A percentile compares a stretch with the other conserved stretches of the same genome.
These are phyloP conservation scores for Drosophila ezoana DNA, from an alignment of 2,888 invertebrate genomes.

Conservation along the genomic window DNA sequence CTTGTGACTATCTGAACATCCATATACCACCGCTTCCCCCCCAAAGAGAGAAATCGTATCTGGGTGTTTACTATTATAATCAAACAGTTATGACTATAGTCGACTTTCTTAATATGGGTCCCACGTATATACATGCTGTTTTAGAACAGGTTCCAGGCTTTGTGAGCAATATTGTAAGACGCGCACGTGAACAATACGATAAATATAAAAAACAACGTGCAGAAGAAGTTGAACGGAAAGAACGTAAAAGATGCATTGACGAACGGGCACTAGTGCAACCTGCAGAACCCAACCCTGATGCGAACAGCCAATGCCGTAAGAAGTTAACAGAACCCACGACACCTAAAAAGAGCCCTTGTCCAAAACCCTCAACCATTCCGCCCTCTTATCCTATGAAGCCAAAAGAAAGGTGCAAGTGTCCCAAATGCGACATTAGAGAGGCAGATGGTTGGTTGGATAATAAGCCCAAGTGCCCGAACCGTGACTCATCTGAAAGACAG, in stretches of 20 bases:
- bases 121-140: conserved; percentile 33
- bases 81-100: conserved; percentile 42
- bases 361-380: background rate
- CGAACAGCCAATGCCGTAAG: conserved; percentile 1
- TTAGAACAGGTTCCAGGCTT: conserved; percentile 41
- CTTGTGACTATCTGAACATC: conserved; percentile 49
- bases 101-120: conserved; percentile 39
- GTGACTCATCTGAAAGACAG: background rate
- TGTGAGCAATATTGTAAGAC: background rate
- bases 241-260: conserved; percentile 30
- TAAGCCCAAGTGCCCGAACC: conserved; percentile 29
- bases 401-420: conserved; percentile 12
- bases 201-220: conserved; percentile 16
- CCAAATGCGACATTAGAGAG: conserved; percentile 39
- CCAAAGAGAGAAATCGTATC: conserved; percentile 44
- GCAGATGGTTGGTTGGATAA: conserved; percentile 41
- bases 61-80: conserved; percentile 61
- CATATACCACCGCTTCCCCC: conserved; percentile 59
- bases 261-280: conserved; percentile 28
- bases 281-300: conserved; percentile 14
- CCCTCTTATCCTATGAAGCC: background rate
- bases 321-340: conserved; percentile 1
- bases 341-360: conserved; percentile 12
- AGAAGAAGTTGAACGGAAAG: conserved; percentile 20
- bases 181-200: conserved; percentile 12